Evolutionary conservation across 2,888 invertebrate species (phyloP), one percentile per base, ranked within the genome.

Genomic region (Diaperis boleti): DNA sequence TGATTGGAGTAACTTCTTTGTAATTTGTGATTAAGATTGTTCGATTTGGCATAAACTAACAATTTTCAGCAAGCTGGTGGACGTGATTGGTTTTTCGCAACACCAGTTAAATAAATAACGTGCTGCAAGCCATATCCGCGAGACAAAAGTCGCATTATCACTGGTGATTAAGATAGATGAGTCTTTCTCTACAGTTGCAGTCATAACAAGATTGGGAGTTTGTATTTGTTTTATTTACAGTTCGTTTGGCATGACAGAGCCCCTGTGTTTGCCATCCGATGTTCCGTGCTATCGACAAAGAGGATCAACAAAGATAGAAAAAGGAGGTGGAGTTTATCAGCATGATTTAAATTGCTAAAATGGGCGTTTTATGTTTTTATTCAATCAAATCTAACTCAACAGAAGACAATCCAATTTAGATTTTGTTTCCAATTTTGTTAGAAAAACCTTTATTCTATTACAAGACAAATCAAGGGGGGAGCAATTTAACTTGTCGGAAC

Each of bases 281-380:
- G 59, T 59, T 33, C 52, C 44, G 52, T 62, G 42, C 59, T 18
- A 63, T 45, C 63, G 44, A 45, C 47, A 54, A 59, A 66, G 64
- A 66, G 54, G 63, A 45, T 45, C 39, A 62, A 62, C 57, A 62
- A 67, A 68, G 67, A 69, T 49, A 61, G 67, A 62, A 56, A 49
- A 59, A 57, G 57, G 61, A 62, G 74, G 76, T 70, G 71, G 72
- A 72, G 76, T 73, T 72, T 73, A 76, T 78, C 74, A 73, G 72
- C 76, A 78, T 81, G 79, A 80, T 80, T 80, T 79, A 80, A 80
- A 81, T 81, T 80, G 79, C 81, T 79, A 79, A 80, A 80, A 79
- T 79, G 78, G 79, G 79, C 78, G 78, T 79, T 80, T 80, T 80
- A 78, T 78, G 76, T 78, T 80, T 79, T 78, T 78, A 78, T 79